Conservation (phyloP, 1,140 invertebrate species). For the Adelges cooleyi region DNA sequence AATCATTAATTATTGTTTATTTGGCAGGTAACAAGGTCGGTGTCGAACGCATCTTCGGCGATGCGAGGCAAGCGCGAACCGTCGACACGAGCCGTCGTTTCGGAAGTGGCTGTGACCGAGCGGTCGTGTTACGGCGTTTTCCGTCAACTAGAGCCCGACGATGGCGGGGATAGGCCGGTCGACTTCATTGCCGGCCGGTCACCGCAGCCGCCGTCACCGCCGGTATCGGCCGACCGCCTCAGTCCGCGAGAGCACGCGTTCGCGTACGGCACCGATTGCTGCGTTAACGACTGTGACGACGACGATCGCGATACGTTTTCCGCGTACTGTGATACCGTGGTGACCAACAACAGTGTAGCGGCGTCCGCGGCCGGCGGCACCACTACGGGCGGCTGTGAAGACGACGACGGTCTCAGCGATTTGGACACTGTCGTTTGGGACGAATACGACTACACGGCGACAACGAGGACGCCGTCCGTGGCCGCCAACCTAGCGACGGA, state of each 20-base stretch:
- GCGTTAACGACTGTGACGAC: neutral
- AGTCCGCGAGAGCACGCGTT: slow-evolving; percentile 6
- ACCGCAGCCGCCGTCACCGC: neutral
- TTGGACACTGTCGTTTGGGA: no score
- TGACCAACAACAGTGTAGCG: neutral
- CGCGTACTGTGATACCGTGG: neutral
- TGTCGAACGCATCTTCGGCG: slow-evolving; percentile 3
- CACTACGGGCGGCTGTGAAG: neutral
- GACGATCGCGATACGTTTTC: neutral
- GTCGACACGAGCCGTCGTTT: neutral
- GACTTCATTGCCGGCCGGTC: neutral
- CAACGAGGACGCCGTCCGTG: no score
- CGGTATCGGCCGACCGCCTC: neutral
- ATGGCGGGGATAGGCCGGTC: neutral
- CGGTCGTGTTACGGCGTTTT: slow-evolving; percentile 16
- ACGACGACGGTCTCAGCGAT: neutral
- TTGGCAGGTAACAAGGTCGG: slow-evolving; percentile 13
- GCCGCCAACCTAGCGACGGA: neutral
- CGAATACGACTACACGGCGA: no score
- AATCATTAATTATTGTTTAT: no score
- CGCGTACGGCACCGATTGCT: neutral
- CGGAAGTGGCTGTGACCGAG: slow-evolving; percentile 9
- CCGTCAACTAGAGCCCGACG: slow-evolving; percentile 8
- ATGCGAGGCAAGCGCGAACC: neutral
- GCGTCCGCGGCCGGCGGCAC: neutral